A percentile compares a stretch with the other conserved stretches of the same genome.
Evolutionary conservation across 2,888 invertebrate genomes (phyloP).

Genomic region (Hypselothyrea guttata): DNA sequence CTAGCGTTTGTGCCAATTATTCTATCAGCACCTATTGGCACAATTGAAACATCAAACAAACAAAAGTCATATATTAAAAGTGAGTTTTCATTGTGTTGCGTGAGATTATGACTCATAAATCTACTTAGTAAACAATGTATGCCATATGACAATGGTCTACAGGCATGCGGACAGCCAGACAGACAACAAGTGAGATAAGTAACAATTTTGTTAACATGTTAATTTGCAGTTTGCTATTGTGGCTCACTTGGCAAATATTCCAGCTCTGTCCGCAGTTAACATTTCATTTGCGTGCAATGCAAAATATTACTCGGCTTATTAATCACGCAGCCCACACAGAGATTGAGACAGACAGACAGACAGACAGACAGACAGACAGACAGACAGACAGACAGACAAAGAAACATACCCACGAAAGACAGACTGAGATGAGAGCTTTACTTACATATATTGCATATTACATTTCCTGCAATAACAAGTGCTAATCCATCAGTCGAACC

Average conservation of each 20-base stretch:
- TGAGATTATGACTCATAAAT: constrained; percentile 14
- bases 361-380: not conserved
- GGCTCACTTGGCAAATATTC: constrained; percentile 51
- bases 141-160: constrained; percentile 23
- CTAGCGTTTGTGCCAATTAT: constrained; percentile 21
- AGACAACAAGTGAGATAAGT: constrained; percentile 47
- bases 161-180: constrained; percentile 18
- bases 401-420: constrained; percentile 10
- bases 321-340: constrained; percentile 47
- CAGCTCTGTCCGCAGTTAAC: constrained; percentile 36
- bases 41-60: constrained; percentile 44
- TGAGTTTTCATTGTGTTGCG: constrained; percentile 18
- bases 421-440: constrained; percentile 22
- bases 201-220: constrained; percentile 73
- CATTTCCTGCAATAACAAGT: constrained; percentile 70
- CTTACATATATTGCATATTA: constrained; percentile 64
- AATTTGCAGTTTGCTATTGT: constrained; percentile 60
- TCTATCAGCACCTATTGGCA: constrained; percentile 45
- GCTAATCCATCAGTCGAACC: constrained; percentile 3
- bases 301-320: constrained; percentile 48
- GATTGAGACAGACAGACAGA: no score
- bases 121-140: constrained; percentile 4
- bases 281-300: constrained; percentile 44
- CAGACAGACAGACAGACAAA: constrained; percentile 3
- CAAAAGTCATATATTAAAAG: constrained; percentile 31